phyloP scores from a whole-genome alignment of 92 coral and sea anemone species.

The Palythoa heliodiscus region DNA sequence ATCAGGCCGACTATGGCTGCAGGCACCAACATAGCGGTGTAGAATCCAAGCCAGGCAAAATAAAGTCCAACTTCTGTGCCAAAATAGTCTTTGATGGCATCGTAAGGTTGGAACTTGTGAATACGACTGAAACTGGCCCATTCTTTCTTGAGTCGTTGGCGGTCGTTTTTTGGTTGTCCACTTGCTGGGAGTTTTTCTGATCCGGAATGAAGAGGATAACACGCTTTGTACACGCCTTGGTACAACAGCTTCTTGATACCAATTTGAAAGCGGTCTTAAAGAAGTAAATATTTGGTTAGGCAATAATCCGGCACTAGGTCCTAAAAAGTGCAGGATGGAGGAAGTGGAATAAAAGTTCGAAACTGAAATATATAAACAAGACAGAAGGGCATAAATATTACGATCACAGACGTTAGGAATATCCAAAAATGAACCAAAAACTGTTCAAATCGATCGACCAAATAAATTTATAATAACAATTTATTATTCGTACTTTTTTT shows the following conservation, averaged over 20 bases:
- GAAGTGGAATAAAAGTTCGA: background rate
- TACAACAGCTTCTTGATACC: conserved; percentile 83
- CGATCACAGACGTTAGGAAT: no score
- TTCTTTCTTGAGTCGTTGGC: conserved; percentile 80
- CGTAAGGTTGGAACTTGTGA: conserved; percentile 88
- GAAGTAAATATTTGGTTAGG: background rate
- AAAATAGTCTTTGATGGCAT: conserved; percentile 92
- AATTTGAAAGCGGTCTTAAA: conserved; percentile 61
- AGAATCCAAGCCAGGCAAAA: conserved; percentile 97
- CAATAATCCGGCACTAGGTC: background rate
- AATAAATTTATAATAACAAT: no score
- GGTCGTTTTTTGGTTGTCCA: conserved; percentile 61
- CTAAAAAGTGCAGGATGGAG: background rate
- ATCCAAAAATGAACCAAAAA: no score
- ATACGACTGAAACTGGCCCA: conserved; percentile 90
- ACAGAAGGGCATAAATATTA: no score
- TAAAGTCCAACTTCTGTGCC: conserved; percentile 95
- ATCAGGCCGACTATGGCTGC: conserved; percentile 86
- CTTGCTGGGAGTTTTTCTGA: conserved; percentile 75
- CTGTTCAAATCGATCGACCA: no score
- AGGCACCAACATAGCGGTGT: conserved; percentile 92
- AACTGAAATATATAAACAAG: background rate
- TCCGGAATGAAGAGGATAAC: conserved; percentile 93
- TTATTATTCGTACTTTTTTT: no score
- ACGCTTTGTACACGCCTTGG: conserved; percentile 72